Evolutionary conservation across 2,113 vertebrate genomes (phyloP), one percentile per base, ranked within the genome.

Genomic region (Gallinago jamesoni): DNA sequence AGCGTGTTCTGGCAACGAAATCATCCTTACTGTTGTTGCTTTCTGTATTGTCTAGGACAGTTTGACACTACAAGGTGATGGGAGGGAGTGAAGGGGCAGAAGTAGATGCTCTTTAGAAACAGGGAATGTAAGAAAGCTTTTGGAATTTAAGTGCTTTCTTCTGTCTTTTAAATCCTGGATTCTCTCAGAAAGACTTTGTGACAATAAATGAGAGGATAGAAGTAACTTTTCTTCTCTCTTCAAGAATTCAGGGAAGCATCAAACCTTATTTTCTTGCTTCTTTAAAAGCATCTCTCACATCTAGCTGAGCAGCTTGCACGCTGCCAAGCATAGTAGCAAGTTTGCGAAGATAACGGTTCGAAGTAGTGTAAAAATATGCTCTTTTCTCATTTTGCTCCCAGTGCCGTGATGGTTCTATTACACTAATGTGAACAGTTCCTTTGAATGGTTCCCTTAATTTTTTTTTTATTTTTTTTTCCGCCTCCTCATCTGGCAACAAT

Each of bases 291-390:
- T 87, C 57, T 86, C 78, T 96, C 10, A 0, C 60, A 68, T 93
- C 35, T 87, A 90, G 37, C 56, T 64, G 90, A 95, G 86, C 83
- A 95, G 66, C 53, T 53, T 90, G 94, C 77, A 66, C 0, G 1
- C 24, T 93, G 52, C 90, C 57, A 81, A 89, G 53, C 62, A 16
- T 82, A 91, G 90, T 86, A 91, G 88, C 88, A 93, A 74, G 70
- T 64, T 50, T 91, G 39, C 75, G 88, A 81, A 91, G 91, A 76
- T 89, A 90, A 63, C 75, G 89, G 64, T 56, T 4, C 17, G 53
- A 89, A 90, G 86, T 68, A 77, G 52, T 4, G 15, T 86, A 64
- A 93, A 87, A 93, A 63, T 67, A 57, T 10, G 23, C 78, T 74
- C 33, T 77, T 93, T 72, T 30, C 64, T 67, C 2, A 0, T 83